These are phyloP conservation scores for Acleris sparsana DNA, from an alignment of 2,888 invertebrate genomes.

Conservation along the genomic window DNA sequence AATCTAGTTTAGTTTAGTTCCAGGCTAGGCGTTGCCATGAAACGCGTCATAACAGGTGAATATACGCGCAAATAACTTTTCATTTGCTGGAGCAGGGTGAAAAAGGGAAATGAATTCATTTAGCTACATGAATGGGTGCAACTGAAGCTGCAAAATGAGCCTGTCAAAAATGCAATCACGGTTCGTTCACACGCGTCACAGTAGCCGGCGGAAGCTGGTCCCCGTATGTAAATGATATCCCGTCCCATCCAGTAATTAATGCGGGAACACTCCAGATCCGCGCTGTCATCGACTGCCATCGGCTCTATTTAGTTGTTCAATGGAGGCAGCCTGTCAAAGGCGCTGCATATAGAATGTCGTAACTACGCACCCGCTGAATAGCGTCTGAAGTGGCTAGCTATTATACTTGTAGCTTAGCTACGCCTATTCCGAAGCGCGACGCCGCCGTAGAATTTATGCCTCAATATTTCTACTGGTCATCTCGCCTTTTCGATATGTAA, in stretches of 20 bases:
- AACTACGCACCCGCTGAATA: slow-evolving; percentile 71
- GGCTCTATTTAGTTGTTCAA: slow-evolving; percentile 70
- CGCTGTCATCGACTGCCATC: slow-evolving; percentile 61
- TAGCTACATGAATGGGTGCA: slow-evolving; percentile 1
- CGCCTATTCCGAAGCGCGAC: slow-evolving; percentile 62
- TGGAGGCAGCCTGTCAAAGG: slow-evolving; percentile 73
- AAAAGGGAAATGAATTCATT: slow-evolving; percentile 3
- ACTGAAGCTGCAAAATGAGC: slow-evolving; percentile 20
- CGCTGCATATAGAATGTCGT: slow-evolving; percentile 50
- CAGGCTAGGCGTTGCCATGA: no score
- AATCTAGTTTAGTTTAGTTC: no score
- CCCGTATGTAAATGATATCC: slow-evolving; percentile 59
- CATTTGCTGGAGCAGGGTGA: background rate
- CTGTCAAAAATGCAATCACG: slow-evolving; percentile 36
- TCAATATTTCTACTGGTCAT: slow-evolving; percentile 39
- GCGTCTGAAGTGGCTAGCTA: slow-evolving; percentile 72
- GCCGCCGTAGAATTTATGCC: slow-evolving; percentile 43
- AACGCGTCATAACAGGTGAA: no score
- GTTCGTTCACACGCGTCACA: slow-evolving; percentile 21
- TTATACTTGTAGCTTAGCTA: slow-evolving; percentile 37
- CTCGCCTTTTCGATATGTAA: slow-evolving; percentile 10
- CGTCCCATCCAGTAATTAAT: slow-evolving; percentile 72
- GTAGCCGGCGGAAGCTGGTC: slow-evolving; percentile 46
- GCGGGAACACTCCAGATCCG: slow-evolving; percentile 61
- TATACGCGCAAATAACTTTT: background rate